These are phyloP conservation scores for Apamea monoglypha DNA, from an alignment of 2,888 invertebrate species.

Conservation along the genomic window DNA sequence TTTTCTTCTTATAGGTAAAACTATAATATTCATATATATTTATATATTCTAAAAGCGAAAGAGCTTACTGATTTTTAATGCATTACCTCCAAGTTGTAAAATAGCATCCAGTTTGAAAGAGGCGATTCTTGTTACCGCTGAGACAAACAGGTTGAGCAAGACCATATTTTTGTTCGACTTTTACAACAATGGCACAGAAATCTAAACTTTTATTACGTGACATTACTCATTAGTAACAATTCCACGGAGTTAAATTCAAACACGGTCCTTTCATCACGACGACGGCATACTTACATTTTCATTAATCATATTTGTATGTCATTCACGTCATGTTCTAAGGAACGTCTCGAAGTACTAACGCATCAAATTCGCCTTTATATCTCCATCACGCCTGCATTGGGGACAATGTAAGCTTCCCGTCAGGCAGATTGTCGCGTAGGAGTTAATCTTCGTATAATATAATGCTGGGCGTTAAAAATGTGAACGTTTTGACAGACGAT, in stretches of 20 bases:
- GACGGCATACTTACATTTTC: constrained; percentile 52
- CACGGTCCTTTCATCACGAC: constrained; percentile 50
- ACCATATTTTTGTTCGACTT: constrained; percentile 24
- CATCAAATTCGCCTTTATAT: constrained; percentile 59
- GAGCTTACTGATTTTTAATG: constrained; percentile 53
- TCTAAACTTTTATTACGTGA: constrained; percentile 40
- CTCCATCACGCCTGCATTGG: constrained; percentile 66
- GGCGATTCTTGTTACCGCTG: constrained; percentile 26
- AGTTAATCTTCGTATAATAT: constrained; percentile 74
- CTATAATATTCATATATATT: constrained; percentile 39
- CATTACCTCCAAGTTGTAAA: constrained; percentile 29
- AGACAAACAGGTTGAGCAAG: constrained; percentile 38
- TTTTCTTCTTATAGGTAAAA: constrained; percentile 62
- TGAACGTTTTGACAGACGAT: constrained; percentile 73
- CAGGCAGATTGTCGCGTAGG: constrained; percentile 79
- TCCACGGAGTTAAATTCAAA: constrained; percentile 35
- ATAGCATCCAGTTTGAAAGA: constrained; percentile 11
- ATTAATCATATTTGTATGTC: constrained; percentile 64
- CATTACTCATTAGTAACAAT: constrained; percentile 47
- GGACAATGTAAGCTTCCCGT: constrained; percentile 80
- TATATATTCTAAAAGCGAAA: constrained; percentile 25
- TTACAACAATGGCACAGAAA: constrained; percentile 27
- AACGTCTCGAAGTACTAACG: constrained; percentile 48
- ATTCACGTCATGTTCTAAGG: constrained; percentile 54
- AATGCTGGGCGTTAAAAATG: constrained; percentile 69